A percentile compares a stretch with the other conserved stretches of the same genome.
Evolutionary conservation across 2,888 invertebrate species (phyloP).

Genomic region (Eupithecia inturbata): DNA sequence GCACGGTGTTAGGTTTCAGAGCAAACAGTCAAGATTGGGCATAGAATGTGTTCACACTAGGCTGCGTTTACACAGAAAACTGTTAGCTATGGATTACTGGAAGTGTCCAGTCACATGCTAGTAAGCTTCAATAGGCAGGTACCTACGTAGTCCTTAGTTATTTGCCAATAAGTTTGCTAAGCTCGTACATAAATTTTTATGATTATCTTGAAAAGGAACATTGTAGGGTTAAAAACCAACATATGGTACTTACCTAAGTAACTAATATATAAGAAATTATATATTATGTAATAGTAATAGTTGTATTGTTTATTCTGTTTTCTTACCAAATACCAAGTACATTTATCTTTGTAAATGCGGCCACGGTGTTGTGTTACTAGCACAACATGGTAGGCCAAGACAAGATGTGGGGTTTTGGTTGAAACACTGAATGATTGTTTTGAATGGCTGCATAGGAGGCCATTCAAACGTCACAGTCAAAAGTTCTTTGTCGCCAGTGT

Average conservation of each 20-base stretch:
- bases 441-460: no score
- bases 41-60: constrained; percentile 42
- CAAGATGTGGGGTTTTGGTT: constrained; percentile 67
- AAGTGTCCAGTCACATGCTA: not conserved
- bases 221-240: no score
- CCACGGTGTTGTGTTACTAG: constrained; percentile 68
- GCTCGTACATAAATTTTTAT: not conserved
- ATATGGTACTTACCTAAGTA: no score
- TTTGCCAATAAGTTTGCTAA: not conserved
- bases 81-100: not conserved
- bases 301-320: not conserved
- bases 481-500: no score
- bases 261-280: no score
- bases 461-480: no score
- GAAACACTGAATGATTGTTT: constrained; percentile 26
- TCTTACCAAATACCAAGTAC: not conserved
- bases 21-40: constrained; percentile 61
- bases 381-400: constrained; percentile 78
- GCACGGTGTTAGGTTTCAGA: constrained; percentile 76
- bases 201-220: no score
- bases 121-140: not conserved
- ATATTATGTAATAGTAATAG: no score
- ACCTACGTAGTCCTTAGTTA: not conserved
- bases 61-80: constrained; percentile 37
- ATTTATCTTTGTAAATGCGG: not conserved